Conservation (phyloP, 1,140 invertebrate genomes). For the Solenopsis fugax region DNA sequence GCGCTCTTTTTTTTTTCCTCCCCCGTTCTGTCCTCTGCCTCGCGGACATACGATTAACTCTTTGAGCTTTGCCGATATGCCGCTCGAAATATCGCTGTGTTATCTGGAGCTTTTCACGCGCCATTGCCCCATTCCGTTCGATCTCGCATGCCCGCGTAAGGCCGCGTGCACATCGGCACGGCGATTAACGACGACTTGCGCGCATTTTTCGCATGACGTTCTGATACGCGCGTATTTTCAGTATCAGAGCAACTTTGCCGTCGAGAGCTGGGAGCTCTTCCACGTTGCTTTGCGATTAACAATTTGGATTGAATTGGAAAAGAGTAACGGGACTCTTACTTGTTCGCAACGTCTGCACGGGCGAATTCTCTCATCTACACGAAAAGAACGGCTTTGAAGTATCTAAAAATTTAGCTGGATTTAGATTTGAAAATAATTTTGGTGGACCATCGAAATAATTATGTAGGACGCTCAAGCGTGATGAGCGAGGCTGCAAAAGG, state of each 20-base stretch:
- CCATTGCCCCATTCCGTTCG: conserved; percentile 45
- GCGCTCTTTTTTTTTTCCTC: conserved; percentile 43
- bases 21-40: conserved; percentile 54
- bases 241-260: neutral
- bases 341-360: neutral
- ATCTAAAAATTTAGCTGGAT: too few species aligned
- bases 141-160: conserved; percentile 46
- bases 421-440: too few species aligned
- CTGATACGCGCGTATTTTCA: neutral
- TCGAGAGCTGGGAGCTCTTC: neutral
- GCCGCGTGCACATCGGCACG: conserved; percentile 10
- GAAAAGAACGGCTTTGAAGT: too few species aligned
- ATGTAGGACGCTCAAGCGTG: too few species aligned
- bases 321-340: neutral
- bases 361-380: neutral
- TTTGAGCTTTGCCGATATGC: conserved; percentile 64
- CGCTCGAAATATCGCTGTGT: conserved; percentile 53
- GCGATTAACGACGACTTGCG: conserved; percentile 23
- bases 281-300: neutral
- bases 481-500: too few species aligned
- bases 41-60: conserved; percentile 65
- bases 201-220: neutral
- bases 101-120: conserved; percentile 60
- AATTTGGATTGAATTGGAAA: neutral
- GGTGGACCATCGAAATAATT: too few species aligned